phyloP scores from a whole-genome alignment of 2,888 invertebrate species.

The Phrixothrix hirtus region DNA sequence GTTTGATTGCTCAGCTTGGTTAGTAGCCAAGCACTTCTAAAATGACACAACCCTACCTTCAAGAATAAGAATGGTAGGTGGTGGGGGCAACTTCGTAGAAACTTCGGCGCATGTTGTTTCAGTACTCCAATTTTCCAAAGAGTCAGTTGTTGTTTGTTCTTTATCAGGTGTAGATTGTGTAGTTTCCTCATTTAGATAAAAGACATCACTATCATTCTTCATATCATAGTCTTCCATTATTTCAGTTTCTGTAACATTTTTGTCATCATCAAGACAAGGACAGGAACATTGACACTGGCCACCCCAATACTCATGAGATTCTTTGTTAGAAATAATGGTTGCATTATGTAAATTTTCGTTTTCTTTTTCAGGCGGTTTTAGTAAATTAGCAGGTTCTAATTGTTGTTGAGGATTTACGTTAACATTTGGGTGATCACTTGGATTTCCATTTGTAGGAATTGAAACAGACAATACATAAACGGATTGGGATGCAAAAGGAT shows the following conservation, averaged over 20 bases:
- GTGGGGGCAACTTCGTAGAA: slow-evolving; percentile 62
- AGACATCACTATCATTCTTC: neutral
- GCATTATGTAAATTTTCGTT: slow-evolving; percentile 18
- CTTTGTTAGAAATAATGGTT: slow-evolving; percentile 17
- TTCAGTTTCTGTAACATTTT: slow-evolving; percentile 46
- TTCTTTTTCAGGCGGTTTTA: slow-evolving; percentile 44
- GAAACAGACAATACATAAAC: slow-evolving; percentile 81
- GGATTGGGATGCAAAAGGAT: slow-evolving; percentile 62
- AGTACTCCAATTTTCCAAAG: slow-evolving; percentile 31
- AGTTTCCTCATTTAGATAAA: slow-evolving; percentile 9
- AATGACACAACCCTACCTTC: slow-evolving; percentile 68
- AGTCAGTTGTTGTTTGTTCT: slow-evolving; percentile 26
- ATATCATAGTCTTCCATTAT: slow-evolving; percentile 10
- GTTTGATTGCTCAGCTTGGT: slow-evolving; percentile 18
- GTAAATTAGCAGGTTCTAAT: slow-evolving; percentile 35
- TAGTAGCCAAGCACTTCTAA: slow-evolving; percentile 38
- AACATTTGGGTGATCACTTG: slow-evolving; percentile 60
- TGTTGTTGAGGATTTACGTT: slow-evolving; percentile 52
- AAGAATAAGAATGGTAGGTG: slow-evolving; percentile 78
- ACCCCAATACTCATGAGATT: slow-evolving; percentile 56
- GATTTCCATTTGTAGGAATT: slow-evolving; percentile 68
- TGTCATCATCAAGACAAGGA: slow-evolving; percentile 64
- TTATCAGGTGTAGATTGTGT: slow-evolving; percentile 15
- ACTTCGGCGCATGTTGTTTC: slow-evolving; percentile 49
- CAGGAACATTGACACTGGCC: slow-evolving; percentile 76